phyloP scores from a whole-genome alignment of 2,888 invertebrate species.

The Neria commutata region DNA sequence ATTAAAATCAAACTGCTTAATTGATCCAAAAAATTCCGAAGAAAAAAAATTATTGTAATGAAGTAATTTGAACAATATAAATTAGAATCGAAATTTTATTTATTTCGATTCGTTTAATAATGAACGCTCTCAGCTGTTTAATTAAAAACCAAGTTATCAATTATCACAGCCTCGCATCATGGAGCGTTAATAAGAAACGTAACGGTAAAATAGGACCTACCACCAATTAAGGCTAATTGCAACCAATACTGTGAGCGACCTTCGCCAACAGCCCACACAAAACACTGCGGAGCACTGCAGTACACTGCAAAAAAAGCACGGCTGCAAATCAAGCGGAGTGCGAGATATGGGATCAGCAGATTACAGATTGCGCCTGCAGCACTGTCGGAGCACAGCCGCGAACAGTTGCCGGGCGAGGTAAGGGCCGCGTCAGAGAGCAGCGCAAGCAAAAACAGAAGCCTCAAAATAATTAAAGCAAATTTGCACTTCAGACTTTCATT shows the following conservation, averaged over 20 bases:
- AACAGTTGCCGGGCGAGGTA: not conserved
- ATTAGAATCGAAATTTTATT: no score
- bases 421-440: constrained; percentile 14
- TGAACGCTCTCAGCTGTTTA: no score
- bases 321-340: not conserved
- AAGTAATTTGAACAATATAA: no score
- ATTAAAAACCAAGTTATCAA: no score
- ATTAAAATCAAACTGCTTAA: no score
- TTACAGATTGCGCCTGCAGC: no score
- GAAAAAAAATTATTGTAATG: no score
- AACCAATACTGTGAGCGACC: constrained; percentile 54
- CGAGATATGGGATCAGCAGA: not conserved
- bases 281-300: constrained; percentile 18
- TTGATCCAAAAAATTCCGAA: no score
- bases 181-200: no score
- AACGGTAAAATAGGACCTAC: constrained; percentile 39
- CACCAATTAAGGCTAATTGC: constrained; percentile 59
- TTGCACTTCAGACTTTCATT: constrained; percentile 56
- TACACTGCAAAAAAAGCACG: constrained; percentile 6
- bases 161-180: no score
- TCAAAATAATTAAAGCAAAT: constrained; percentile 58
- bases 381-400: not conserved
- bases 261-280: constrained; percentile 45
- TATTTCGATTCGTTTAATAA: no score
- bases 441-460: constrained; percentile 24